Conservation (phyloP, 2,797 vertebrate genomes). For the Ciconia nigra region DNA sequence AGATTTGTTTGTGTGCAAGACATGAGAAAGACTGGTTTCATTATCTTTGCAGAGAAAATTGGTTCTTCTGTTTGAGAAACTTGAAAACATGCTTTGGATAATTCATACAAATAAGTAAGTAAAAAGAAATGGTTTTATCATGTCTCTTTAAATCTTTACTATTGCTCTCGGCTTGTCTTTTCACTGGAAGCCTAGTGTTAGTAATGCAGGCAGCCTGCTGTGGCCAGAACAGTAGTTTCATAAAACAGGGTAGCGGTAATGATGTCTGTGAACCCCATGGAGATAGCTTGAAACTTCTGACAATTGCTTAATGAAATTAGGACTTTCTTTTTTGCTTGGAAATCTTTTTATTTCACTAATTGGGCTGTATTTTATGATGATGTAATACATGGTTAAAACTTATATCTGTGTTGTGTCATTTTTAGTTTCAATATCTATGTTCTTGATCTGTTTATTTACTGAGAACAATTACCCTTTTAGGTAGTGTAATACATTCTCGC, state of each 20-base stretch:
- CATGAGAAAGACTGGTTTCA: background rate
- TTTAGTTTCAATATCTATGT: background rate
- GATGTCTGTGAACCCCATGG: background rate
- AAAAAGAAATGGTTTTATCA: background rate
- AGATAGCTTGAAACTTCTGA: background rate
- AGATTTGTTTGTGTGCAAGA: background rate
- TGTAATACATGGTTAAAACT: background rate
- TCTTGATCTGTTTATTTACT: slow-evolving; percentile 24
- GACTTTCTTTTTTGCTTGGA: background rate
- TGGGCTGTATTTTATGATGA: background rate
- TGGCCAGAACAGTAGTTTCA: background rate
- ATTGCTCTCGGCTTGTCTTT: background rate
- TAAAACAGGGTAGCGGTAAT: slow-evolving; percentile 29
- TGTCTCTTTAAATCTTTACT: background rate
- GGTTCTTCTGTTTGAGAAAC: background rate
- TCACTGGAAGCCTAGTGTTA: background rate
- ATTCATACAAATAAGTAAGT: background rate
- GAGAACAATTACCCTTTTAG: background rate
- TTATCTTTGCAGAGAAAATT: background rate
- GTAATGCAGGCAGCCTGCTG: background rate
- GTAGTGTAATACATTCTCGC: slow-evolving; percentile 11
- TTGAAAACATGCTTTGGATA: background rate
- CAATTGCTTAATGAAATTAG: slow-evolving; percentile 11
- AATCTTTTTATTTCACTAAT: slow-evolving; percentile 31
- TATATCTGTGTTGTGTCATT: background rate